phyloP scores from a whole-genome alignment of 1,140 invertebrate genomes.

The Bathynomus jamesi region DNA sequence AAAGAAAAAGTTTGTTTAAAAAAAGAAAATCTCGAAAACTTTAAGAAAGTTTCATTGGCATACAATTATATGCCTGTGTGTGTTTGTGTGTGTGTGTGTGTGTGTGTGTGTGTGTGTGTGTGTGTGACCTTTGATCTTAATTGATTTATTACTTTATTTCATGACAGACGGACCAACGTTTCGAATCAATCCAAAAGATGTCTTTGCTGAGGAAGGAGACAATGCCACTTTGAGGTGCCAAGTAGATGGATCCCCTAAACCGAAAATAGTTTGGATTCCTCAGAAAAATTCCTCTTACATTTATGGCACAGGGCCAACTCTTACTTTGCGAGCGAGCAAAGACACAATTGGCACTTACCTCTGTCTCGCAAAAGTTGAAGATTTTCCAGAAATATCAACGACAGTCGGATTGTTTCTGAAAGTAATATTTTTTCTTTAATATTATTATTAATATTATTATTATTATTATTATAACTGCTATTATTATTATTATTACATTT shows the following conservation, averaged over 20 bases:
- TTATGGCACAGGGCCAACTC: conserved; percentile 33
- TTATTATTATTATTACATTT: too few species aligned
- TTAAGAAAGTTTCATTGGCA: too few species aligned
- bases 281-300: conserved; percentile 26
- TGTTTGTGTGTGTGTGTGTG: too few species aligned
- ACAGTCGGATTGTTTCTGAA: conserved; percentile 36
- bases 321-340: conserved; percentile 51
- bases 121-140: too few species aligned
- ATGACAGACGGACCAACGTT: conserved; percentile 47
- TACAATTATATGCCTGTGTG: too few species aligned
- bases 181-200: conserved; percentile 40
- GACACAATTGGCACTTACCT: conserved; percentile 74
- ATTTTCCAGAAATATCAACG: conserved; percentile 63
- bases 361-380: conserved; percentile 69
- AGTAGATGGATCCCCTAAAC: conserved; percentile 46
- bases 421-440: too few species aligned
- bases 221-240: conserved; percentile 44
- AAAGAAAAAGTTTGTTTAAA: too few species aligned
- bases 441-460: too few species aligned
- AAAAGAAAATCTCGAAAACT: too few species aligned
- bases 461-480: too few species aligned
- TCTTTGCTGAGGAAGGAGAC: conserved; percentile 43
- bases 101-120: too few species aligned
- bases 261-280: conserved; percentile 45
- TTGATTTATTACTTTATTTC: too few species aligned